phyloP scores from a whole-genome alignment of 2,888 invertebrate genomes.

The Dichetophora obliterata region DNA sequence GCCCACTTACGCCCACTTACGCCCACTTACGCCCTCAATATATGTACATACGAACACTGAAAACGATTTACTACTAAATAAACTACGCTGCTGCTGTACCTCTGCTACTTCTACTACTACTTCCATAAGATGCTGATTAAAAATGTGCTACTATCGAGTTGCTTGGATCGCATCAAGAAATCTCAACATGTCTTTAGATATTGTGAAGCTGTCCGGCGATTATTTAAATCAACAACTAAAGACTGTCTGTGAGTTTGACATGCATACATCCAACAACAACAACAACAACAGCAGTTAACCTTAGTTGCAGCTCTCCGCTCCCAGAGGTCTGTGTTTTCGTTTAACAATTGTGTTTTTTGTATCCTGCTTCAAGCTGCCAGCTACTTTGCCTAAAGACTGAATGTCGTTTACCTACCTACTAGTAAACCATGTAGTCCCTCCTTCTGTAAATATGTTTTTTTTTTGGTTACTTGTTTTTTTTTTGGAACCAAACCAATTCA shows the following conservation, averaged over 20 bases:
- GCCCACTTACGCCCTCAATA: constrained; percentile 2
- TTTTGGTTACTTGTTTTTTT: constrained; percentile 18
- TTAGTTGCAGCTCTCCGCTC: constrained; percentile 18
- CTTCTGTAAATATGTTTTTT: constrained; percentile 52
- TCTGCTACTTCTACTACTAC: constrained; percentile 15
- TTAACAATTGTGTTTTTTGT: constrained; percentile 31
- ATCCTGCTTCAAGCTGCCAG: constrained; percentile 38
- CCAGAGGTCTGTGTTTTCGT: constrained; percentile 21
- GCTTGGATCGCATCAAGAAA: not conserved
- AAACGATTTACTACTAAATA: constrained; percentile 16
- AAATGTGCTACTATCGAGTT: not conserved
- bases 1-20: constrained; percentile 7
- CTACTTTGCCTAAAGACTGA: constrained; percentile 26
- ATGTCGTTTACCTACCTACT: constrained; percentile 30
- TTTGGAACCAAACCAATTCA: constrained; percentile 10
- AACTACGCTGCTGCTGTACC: not conserved
- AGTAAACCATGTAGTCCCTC: constrained; percentile 67
- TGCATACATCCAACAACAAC: not conserved
- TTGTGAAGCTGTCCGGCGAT: no score
- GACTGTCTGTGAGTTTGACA: constrained; percentile 8
- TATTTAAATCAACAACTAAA: not conserved
- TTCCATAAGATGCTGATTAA: constrained; percentile 9
- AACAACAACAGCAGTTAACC: constrained; percentile 6
- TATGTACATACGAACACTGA: not conserved
- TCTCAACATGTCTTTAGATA: not conserved